Percentiles rank a stretch among this genome's conserved stretches.
Evolutionary conservation across 2,888 invertebrate species (phyloP).

Genomic region (Unio pictorum): DNA sequence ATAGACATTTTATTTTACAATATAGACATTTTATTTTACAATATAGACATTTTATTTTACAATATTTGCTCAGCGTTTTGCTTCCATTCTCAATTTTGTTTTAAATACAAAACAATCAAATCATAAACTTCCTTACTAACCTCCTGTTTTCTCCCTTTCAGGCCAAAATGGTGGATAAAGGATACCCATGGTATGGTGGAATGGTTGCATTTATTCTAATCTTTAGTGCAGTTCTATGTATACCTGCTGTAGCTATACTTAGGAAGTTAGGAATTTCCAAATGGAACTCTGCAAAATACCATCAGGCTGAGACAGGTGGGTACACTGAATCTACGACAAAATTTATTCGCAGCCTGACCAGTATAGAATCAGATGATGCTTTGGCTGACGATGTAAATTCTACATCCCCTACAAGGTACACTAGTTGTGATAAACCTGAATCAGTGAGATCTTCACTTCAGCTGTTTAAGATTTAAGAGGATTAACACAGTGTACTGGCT

Average conservation of each 20-base stretch:
- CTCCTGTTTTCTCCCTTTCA: conserved; percentile 8
- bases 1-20: too few relatives aligned
- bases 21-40: too few relatives aligned
- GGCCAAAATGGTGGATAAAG: conserved; percentile 22
- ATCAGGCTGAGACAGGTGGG: conserved; percentile 44
- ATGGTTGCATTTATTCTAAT: conserved; percentile 45
- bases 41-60: too few relatives aligned
- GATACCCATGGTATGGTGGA: conserved; percentile 56
- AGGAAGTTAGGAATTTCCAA: conserved; percentile 43
- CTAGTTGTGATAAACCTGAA: conserved; percentile 14
- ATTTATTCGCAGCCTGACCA: conserved; percentile 43
- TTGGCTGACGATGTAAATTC: conserved; percentile 14
- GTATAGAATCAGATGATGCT: conserved; percentile 40
- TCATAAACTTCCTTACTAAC: too few relatives aligned
- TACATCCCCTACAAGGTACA: conserved; percentile 5
- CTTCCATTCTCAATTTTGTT: too few relatives aligned
- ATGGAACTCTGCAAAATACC: conserved; percentile 50
- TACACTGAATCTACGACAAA: conserved; percentile 49
- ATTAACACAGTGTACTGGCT: too few relatives aligned
- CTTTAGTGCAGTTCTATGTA: conserved; percentile 52
- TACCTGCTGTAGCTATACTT: conserved; percentile 53
- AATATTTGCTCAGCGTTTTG: too few relatives aligned
- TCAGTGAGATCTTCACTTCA: too few relatives aligned
- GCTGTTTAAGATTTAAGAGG: too few relatives aligned
- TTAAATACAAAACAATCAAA: too few relatives aligned